These are phyloP conservation scores for Brachionus paranguensis DNA, from an alignment of 1,140 invertebrate genomes.

Conservation along the genomic window DNA sequence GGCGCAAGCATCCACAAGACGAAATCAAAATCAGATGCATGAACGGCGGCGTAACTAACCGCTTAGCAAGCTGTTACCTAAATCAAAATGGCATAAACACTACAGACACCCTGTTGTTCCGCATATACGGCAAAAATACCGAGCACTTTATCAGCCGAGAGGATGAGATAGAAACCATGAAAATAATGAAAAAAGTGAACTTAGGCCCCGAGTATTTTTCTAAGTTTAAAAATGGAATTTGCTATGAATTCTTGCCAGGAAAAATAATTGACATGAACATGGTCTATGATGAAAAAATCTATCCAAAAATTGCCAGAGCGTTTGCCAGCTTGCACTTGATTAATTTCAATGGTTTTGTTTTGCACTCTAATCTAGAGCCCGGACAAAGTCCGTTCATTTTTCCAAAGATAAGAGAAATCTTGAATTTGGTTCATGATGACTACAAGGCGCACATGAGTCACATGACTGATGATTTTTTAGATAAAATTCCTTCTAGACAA, in stretches of 20 bases:
- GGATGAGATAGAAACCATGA: conserved; percentile 26
- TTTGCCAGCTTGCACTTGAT: conserved; percentile 40
- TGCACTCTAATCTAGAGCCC: not conserved
- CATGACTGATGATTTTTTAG: not conserved
- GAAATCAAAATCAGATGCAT: not conserved
- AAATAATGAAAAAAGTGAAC: conserved; percentile 12
- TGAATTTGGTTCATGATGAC: not conserved
- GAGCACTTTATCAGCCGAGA: conserved; percentile 30
- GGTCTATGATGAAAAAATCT: conserved; percentile 65
- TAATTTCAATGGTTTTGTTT: not conserved
- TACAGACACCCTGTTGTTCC: not conserved
- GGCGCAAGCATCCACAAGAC: not conserved
- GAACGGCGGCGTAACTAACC: conserved; percentile 28
- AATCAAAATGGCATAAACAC: conserved; percentile 21
- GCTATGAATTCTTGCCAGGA: conserved; percentile 83
- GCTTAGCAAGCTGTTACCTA: conserved; percentile 8
- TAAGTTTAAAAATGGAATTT: conserved; percentile 85
- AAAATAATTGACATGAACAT: conserved; percentile 66
- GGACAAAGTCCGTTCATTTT: conserved; percentile 19
- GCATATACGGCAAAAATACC: conserved; percentile 31
- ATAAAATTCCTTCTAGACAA: not conserved
- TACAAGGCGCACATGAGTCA: not conserved
- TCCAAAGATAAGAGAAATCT: conserved; percentile 9
- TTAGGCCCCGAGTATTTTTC: conserved; percentile 56
- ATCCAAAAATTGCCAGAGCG: conserved; percentile 37